Base-by-base conservation (phyloP, 2,113 vertebrate genomes). In the Colossoma macropomum region DNA sequence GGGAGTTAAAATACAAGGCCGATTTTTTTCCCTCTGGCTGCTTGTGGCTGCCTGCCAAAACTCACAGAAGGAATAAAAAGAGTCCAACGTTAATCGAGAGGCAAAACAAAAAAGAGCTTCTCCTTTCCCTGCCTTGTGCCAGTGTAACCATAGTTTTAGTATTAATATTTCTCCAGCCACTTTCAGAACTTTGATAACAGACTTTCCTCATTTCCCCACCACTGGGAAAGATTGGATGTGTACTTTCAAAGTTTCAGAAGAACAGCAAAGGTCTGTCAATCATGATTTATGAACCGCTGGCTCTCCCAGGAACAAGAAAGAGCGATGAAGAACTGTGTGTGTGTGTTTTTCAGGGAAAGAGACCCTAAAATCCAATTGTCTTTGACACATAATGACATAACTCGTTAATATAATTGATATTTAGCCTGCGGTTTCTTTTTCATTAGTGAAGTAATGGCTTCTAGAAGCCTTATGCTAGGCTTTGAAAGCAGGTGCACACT, bases 131-230 rank as follows among this genome's bases (percentile, higher is more conserved):
- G 1, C 30, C 28, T 81, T 77, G 74, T 79, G 56, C 84, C 86
- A 82, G 60, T 66, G 79, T 87, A 85, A 86, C 82, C 86, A 89
- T 84, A 72, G 75, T 74, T 81, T 75, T 86, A 66, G 56, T 63
- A 81, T 86, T 80, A 80, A 84, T 89, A 85, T 88, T 87, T 86
- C 69, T 84, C 71, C 52, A 85, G 32, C 73, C 80, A 75, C 77
- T 65, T 38, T 84, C 59, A 79, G 41, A 82, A 76, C 66, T 69
- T 74, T 76, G 84, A 86, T 84, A 83, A 88, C 72, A 66, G 77
- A 73, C 74, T 81, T 86, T 75, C 8, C 19, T 89, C 48, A 80
- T 82, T 85, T 70, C 41, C 72, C 45, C 32, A n/a, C 52, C 32
- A 15, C 38, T 41, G 50, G 59, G 66, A 73, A 48, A 45, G 25